phyloP scores from a whole-genome alignment of 1,140 invertebrate species.

The Nasonia giraulti region DNA sequence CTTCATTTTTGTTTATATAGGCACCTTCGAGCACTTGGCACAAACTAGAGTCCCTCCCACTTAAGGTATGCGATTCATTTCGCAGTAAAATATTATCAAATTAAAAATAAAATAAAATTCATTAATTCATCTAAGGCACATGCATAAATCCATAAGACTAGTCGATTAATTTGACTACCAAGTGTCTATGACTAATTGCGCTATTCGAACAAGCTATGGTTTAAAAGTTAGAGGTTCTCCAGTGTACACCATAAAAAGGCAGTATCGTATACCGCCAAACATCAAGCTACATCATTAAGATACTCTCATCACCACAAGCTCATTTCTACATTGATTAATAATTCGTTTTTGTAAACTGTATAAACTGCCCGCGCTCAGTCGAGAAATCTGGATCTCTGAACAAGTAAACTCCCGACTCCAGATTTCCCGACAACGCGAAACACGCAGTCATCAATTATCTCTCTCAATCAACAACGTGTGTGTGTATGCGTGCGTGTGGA shows the following conservation, averaged over 20 bases:
- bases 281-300: not conserved
- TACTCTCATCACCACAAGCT: constrained; percentile 34
- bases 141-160: too few relatives aligned
- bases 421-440: too few relatives aligned
- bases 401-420: too few relatives aligned
- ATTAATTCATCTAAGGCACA: not conserved
- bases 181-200: too few relatives aligned
- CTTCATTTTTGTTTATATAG: not conserved
- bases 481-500: not conserved
- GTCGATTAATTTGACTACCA: too few relatives aligned
- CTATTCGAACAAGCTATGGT: too few relatives aligned
- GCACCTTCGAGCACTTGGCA: not conserved
- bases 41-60: constrained; percentile 21
- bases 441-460: too few relatives aligned
- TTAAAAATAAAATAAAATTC: not conserved
- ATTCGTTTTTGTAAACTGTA: not conserved
- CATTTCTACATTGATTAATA: constrained; percentile 8
- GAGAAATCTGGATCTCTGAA: too few relatives aligned
- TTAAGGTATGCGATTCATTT: not conserved
- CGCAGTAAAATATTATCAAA: not conserved
- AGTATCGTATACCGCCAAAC: not conserved
- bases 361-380: not conserved
- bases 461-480: not conserved
- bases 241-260: constrained; percentile 9
- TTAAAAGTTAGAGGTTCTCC: constrained; percentile 33